Base-by-base conservation (phyloP, 1,140 invertebrate genomes). In the Drosophila parvula region DNA sequence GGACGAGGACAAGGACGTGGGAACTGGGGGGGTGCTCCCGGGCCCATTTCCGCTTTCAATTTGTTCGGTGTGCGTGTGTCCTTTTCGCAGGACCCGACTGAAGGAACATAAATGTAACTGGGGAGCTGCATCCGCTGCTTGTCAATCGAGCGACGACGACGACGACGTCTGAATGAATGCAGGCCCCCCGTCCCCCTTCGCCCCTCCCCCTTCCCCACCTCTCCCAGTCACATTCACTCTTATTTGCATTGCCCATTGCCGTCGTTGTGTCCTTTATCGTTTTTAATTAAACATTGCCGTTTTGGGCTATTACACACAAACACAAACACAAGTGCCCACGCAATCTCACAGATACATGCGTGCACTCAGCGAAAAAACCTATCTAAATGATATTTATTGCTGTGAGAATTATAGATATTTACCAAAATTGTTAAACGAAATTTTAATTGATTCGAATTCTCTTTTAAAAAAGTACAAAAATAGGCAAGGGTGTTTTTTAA, bases 221-320 rank as follows among this genome's bases (percentile, higher is more conserved):
- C n/a, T n/a, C 38, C 5, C 5, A 9, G 12, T 12, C 12, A 4
- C 40, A 18, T 34, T 65, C 50, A 22, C 36, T 56, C 67, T 58
- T 79, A 74, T 74, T 84, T 85, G 81, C 78, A 84, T 74, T 76
- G 60, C 45, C 30, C 58, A 44, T 58, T 78, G 60, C 48, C 61
- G 48, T 48, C 65, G 58, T 65, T 78, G 71, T 78, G 80, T 76
- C 78, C 74, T 79, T 82, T 76, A 79, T 85, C 82, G 65, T 65
- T 86, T 85, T 85, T 85, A 85, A 85, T 85, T 85, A 85, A 85
- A 85, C 82, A 85, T 86, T 85, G 79, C 79, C 82, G 65, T 79
- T 85, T 78, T 83, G 58, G 65, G 78, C 77, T 69, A 80, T 74
- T 65, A 78, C 67, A 73, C 73, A 81, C 34, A 62, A 32, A 44